Evolutionary conservation across 2,113 vertebrate genomes (phyloP), one percentile per base, ranked within the genome.

Genomic region (Poicephalus gulielmi): DNA sequence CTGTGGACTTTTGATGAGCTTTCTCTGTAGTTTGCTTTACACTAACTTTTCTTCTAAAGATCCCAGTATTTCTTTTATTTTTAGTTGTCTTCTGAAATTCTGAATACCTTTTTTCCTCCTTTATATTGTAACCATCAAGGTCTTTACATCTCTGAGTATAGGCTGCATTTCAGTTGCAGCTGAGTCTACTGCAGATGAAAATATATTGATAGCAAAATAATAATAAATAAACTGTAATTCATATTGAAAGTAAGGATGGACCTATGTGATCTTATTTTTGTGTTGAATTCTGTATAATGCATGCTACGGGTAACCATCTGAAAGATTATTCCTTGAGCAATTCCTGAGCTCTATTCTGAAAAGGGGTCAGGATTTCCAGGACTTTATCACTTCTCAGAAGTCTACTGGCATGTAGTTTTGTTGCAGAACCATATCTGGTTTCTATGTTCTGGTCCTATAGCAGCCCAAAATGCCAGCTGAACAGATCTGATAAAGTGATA

Each of bases 401-500:
- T 64, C 6, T 46, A 14, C 6, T 23, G 39, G 9, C 6, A 17
- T 28, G 17, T 30, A 74, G 18, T 13, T 82, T 62, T 55, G 25
- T 14, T 78, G 60, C 14, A 66, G 66, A 81, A 47, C 6, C 0
- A 0, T 16, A 4, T 49, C 24, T 82, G 10, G 1, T 43, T 90
- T 64, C 15, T 13, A 66, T 55, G 13, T 44, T 57, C 33, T 74
- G 33, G 23, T 44, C 24, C 18, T 12, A 33, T 4, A 44, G 6
- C 47, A 59, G 15, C 31, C 31, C 20, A 35, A 47, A 84, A 24
- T 35, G 59, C 20, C 20, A 53, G 4, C 2, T 28, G 14, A 47
- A 59, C 8, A 4, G 25, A 6, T 43, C 15, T 2, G 1, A 8
- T 23, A 19, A 28, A 68, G 22, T 1, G 1, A 55, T 7, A 68